Conservation (phyloP, 2,113 vertebrate species). For the Brachirus orientalis region DNA sequence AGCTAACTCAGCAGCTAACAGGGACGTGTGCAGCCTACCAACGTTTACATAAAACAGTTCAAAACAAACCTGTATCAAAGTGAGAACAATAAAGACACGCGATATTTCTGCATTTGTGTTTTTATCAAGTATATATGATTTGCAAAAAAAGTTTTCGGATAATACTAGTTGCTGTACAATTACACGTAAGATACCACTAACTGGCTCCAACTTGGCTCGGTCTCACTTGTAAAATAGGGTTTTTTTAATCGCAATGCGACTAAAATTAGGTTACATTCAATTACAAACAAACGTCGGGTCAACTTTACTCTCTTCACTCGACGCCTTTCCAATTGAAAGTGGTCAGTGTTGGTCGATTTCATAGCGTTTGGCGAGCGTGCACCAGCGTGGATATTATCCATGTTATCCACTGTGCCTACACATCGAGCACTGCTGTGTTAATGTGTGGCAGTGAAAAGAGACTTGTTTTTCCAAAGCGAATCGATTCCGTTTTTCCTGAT, state of each 20-base stretch:
- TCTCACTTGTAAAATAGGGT: too few relatives aligned
- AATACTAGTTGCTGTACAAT: too few relatives aligned
- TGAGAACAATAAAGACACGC: too few relatives aligned
- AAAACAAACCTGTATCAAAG: neutral
- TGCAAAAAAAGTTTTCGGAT: too few relatives aligned
- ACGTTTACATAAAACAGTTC: neutral
- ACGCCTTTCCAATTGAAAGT: slow-evolving; percentile 1
- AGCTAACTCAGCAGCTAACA: slow-evolving; percentile 46
- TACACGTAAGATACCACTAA: too few relatives aligned
- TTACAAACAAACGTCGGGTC: neutral
- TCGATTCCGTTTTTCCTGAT: neutral
- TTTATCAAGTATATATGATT: too few relatives aligned
- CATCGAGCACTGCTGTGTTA: too few relatives aligned
- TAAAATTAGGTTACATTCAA: neutral
- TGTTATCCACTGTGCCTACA: too few relatives aligned
- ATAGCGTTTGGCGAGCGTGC: slow-evolving; percentile 3
- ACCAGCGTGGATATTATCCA: neutral
- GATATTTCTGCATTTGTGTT: too few relatives aligned
- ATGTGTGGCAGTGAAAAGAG: too few relatives aligned
- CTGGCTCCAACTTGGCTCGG: too few relatives aligned
- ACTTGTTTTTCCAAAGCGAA: neutral
- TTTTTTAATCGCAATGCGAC: too few relatives aligned
- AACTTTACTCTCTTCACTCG: neutral
- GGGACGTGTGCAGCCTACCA: slow-evolving; percentile 28
- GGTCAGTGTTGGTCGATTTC: neutral